phyloP scores from a whole-genome alignment of 2,113 vertebrate genomes.

The Scartelaos histophorus region DNA sequence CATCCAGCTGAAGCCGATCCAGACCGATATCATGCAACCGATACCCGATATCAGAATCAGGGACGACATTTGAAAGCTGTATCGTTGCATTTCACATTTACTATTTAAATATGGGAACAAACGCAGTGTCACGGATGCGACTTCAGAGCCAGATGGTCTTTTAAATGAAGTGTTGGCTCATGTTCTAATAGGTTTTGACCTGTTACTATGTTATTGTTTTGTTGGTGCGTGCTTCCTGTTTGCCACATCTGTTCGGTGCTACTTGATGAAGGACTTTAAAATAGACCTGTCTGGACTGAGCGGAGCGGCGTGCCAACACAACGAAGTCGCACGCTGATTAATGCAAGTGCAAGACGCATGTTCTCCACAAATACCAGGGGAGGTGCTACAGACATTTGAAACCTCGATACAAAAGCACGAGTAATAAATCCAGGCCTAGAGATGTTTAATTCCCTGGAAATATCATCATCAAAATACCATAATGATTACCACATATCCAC shows the following conservation, averaged over 20 bases:
- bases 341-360: background rate
- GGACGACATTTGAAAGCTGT: no score
- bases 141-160: no score
- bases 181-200: background rate
- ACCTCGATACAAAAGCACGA: background rate
- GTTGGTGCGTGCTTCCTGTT: background rate
- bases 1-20: no score
- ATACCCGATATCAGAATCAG: no score
- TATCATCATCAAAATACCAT: no score
- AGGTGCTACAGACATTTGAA: background rate
- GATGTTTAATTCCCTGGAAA: no score
- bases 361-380: background rate
- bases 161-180: no score
- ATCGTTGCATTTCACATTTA: no score
- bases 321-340: background rate
- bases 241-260: background rate
- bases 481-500: no score
- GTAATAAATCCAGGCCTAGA: background rate
- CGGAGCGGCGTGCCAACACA: background rate
- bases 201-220: background rate
- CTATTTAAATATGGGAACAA: no score
- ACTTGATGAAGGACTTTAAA: conserved; percentile 1
- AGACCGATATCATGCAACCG: no score
- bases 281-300: background rate
- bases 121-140: no score